Percentiles rank a stretch among this genome's conserved stretches.
Conservation (phyloP, 2,113 vertebrate genomes). For the Thunnus maccoyii region DNA sequence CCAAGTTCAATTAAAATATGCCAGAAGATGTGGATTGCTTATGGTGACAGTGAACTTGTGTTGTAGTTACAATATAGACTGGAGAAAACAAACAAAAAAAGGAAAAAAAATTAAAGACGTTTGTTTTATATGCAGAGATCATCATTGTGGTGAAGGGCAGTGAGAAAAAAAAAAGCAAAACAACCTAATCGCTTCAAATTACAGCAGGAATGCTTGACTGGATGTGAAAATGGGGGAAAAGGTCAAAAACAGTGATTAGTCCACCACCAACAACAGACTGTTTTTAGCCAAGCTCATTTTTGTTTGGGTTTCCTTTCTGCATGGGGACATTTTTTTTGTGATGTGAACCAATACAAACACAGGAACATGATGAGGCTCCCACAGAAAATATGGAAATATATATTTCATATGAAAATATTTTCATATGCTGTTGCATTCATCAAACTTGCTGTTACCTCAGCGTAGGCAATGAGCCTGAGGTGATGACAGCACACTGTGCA, state of each 20-base stretch:
- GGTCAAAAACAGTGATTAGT: slow-evolving; percentile 61
- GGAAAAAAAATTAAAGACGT: not conserved
- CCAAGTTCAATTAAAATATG: not conserved
- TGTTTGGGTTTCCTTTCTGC: slow-evolving; percentile 5
- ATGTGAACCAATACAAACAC: slow-evolving; percentile 38
- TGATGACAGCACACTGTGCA: slow-evolving; percentile 53
- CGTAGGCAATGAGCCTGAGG: slow-evolving; percentile 13
- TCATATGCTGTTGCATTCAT: slow-evolving; percentile 12
- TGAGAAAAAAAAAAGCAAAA: slow-evolving; percentile 62
- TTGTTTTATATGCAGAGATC: slow-evolving; percentile 31
- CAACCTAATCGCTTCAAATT: slow-evolving; percentile 55
- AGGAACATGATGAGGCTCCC: slow-evolving; percentile 35
- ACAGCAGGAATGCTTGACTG: slow-evolving; percentile 52
- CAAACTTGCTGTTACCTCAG: slow-evolving; percentile 14
- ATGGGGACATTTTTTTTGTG: slow-evolving; percentile 42
- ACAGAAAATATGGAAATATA: slow-evolving; percentile 36
- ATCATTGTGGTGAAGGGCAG: slow-evolving; percentile 39
- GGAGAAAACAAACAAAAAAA: slow-evolving; percentile 25
- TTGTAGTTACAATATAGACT: slow-evolving; percentile 39
- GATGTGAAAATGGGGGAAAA: slow-evolving; percentile 53
- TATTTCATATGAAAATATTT: slow-evolving; percentile 48
- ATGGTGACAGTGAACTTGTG: slow-evolving; percentile 3
- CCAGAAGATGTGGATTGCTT: not conserved
- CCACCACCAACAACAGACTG: not conserved
- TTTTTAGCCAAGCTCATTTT: slow-evolving; percentile 29